These are phyloP conservation scores for Callopanchax toddi DNA, from an alignment of 2,113 vertebrate genomes.

Conservation along the genomic window DNA sequence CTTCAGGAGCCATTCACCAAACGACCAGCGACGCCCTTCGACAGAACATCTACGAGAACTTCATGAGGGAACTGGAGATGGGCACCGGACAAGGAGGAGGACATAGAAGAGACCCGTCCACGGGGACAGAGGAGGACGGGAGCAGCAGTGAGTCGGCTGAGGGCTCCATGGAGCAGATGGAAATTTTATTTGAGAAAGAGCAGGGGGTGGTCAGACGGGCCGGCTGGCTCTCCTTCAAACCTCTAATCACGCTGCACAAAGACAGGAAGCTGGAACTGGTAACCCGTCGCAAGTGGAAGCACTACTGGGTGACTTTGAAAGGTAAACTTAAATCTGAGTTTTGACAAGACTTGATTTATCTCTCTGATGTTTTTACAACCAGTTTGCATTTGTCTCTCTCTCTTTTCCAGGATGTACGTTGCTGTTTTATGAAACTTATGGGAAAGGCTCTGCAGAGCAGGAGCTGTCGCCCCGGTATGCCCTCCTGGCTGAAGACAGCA, in stretches of 20 bases:
- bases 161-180: slow-evolving; percentile 92
- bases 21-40: slow-evolving; percentile 78
- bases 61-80: slow-evolving; percentile 90
- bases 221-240: slow-evolving; percentile 96
- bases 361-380: neutral
- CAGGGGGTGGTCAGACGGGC: slow-evolving; percentile 94
- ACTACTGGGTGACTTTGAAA: slow-evolving; percentile 97
- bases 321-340: slow-evolving; percentile 72
- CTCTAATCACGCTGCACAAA: slow-evolving; percentile 91
- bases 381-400: neutral
- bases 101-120: slow-evolving; percentile 68
- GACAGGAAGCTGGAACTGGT: slow-evolving; percentile 95
- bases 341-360: too few relatives aligned
- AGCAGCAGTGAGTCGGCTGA: slow-evolving; percentile 89
- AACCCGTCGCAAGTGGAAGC: slow-evolving; percentile 91
- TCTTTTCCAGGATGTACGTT: slow-evolving; percentile 87
- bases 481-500: slow-evolving; percentile 91
- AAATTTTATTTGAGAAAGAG: slow-evolving; percentile 94
- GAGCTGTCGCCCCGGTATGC: slow-evolving; percentile 86
- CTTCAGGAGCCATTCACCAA: slow-evolving; percentile 82
- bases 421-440: slow-evolving; percentile 93
- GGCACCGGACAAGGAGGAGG: slow-evolving; percentile 68
- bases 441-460: slow-evolving; percentile 87
- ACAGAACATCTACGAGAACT: slow-evolving; percentile 94
- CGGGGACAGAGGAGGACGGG: slow-evolving; percentile 78